Conservation (phyloP, 2,888 invertebrate genomes). For the Microctonus brassicae region DNA sequence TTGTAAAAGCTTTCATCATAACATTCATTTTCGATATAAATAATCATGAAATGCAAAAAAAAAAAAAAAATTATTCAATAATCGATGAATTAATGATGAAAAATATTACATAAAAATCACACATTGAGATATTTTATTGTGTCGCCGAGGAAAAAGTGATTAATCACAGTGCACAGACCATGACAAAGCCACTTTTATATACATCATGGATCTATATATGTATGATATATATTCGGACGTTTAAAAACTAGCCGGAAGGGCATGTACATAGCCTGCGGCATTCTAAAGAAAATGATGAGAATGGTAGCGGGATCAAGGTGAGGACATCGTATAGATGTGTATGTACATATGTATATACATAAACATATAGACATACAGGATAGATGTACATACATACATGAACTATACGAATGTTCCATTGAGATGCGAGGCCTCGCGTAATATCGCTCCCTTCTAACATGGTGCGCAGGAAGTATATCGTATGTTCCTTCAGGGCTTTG, state of each 20-base stretch:
- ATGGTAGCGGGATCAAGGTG: background rate
- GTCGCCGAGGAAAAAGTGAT: background rate
- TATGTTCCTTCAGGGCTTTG: constrained; percentile 17
- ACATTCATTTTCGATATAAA: too few relatives aligned
- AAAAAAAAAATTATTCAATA: too few relatives aligned
- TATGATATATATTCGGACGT: constrained; percentile 14
- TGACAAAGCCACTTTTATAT: constrained; percentile 11
- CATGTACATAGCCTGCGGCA: constrained; percentile 21
- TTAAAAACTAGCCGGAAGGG: constrained; percentile 22
- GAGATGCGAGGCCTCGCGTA: background rate
- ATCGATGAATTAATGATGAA: too few relatives aligned
- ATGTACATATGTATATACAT: too few relatives aligned
- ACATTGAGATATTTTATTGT: background rate
- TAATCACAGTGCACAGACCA: constrained; percentile 6
- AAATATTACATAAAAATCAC: too few relatives aligned
- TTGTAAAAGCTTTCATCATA: too few relatives aligned
- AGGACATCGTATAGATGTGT: background rate
- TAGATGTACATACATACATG: background rate
- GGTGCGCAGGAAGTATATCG: constrained; percentile 21
- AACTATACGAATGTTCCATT: background rate
- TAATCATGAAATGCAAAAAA: too few relatives aligned
- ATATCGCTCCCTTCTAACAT: background rate
- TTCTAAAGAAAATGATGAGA: constrained; percentile 11
- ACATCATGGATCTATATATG: too few relatives aligned
- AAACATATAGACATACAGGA: too few relatives aligned